Evolutionary conservation across 2,797 vertebrate species (phyloP).

Genomic region (Notoglanidium macrostoma): DNA sequence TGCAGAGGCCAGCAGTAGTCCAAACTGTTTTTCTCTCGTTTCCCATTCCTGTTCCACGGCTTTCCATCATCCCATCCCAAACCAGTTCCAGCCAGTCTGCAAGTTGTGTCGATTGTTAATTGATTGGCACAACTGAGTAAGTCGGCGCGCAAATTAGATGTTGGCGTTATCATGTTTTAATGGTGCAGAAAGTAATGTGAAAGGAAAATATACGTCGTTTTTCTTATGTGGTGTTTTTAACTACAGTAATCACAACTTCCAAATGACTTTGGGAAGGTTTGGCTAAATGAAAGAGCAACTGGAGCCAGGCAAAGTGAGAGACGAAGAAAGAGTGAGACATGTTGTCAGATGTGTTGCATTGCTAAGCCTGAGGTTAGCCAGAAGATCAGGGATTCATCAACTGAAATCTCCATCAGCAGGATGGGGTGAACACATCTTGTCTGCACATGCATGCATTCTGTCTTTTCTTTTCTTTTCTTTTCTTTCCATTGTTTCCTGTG

Average conservation of each 20-base stretch:
- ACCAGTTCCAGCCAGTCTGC: constrained; percentile 16
- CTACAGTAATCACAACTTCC: constrained; percentile 14
- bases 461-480: constrained; percentile 3
- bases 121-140: neutral
- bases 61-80: constrained; percentile 21
- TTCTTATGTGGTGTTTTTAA: neutral
- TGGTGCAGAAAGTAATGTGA: constrained; percentile 5
- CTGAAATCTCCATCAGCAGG: constrained; percentile 50
- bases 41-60: constrained; percentile 31
- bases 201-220: constrained; percentile 20
- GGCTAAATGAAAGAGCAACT: neutral
- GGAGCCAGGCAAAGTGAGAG: neutral
- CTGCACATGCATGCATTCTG: constrained; percentile 58
- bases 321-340: constrained; percentile 1
- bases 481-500: neutral
- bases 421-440: constrained; percentile 60
- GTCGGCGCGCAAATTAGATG: neutral
- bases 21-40: constrained; percentile 47
- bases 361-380: constrained; percentile 35
- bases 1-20: constrained; percentile 52
- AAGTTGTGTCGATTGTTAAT: constrained; percentile 6
- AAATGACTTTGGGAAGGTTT: constrained; percentile 5
- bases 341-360: constrained; percentile 33
- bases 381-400: constrained; percentile 56
- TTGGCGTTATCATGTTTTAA: constrained; percentile 5